Base-by-base conservation (phyloP, 2,113 vertebrate species). In the Hiodon tergisus region DNA sequence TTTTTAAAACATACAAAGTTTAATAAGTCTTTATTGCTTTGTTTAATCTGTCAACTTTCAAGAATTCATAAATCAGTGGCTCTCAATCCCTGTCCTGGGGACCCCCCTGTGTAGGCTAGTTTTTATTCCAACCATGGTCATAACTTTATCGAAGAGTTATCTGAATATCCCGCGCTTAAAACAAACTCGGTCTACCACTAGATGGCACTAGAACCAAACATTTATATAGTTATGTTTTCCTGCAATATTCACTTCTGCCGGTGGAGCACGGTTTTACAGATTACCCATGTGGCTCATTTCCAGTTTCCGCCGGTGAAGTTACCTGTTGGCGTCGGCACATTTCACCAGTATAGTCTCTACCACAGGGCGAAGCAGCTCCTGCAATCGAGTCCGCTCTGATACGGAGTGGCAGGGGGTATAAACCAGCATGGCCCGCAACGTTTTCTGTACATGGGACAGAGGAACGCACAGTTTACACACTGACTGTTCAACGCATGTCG, bases 301-400 rank as follows among this genome's bases (percentile, higher is more conserved):
- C 31, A n/a, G 58, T 13, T 50, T 8, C 0, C 31, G 53, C 2
- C 0, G 4, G 54, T 14, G n/a, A 9, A 46, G 8, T 69, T 90
- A 95, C 94, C 94, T 95, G 87, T 96, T 95, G 58, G 93, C 92
- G 73, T 95, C 94, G 8, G 94, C 94, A 83, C 94, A 96, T 83
- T 96, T 96, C 78, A 96, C 90, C 80, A 96, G 72, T 81, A 96
- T 95, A 0, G 94, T 95, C 79, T 96, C 94, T 68, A 96, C 93
- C 71, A 96, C 94, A 67, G 94, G 94, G 79, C 90, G 90, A 57
- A 96, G 93, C 79, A 95, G 92, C 85, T 87, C 89, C 85, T 96
- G 94, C 73, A 96, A 86, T 69, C 92, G 93, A 76, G 88, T 85
- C 74, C 92, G 90, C 82, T 96, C 94, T 69, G 89, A 83, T 47